phyloP scores from a whole-genome alignment of 1,140 invertebrate species.

The Drosophila rhopaloa region DNA sequence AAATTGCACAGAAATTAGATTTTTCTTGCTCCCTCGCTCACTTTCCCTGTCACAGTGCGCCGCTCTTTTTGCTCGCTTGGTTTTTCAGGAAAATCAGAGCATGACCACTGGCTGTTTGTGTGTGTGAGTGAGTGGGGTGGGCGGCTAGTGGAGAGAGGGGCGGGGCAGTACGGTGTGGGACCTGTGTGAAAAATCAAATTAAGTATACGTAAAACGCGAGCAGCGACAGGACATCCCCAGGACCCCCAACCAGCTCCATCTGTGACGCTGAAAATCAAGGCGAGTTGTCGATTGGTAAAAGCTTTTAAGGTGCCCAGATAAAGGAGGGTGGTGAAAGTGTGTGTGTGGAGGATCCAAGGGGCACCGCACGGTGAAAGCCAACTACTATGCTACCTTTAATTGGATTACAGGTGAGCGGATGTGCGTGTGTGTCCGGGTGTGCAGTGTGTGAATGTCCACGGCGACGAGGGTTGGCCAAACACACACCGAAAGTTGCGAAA shows the following conservation, averaged over 20 bases:
- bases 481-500: constrained; percentile 66
- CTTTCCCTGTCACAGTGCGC: constrained; percentile 1
- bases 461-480: constrained; percentile 44
- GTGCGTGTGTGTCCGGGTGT: constrained; percentile 30
- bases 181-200: constrained; percentile 81
- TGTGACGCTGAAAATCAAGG: constrained; percentile 73
- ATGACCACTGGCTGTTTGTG: constrained; percentile 69
- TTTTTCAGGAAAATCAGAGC: constrained; percentile 72
- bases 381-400: constrained; percentile 82
- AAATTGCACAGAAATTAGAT: constrained; percentile 84
- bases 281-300: constrained; percentile 82
- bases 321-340: constrained; percentile 11
- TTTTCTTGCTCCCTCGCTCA: constrained; percentile 52
- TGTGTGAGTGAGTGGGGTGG: constrained; percentile 18
- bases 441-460: constrained; percentile 42
- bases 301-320: constrained; percentile 78
- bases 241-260: constrained; percentile 29
- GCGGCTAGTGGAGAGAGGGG: not conserved
- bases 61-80: constrained; percentile 1
- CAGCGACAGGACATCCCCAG: constrained; percentile 46
- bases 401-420: constrained; percentile 76
- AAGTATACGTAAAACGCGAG: constrained; percentile 81
- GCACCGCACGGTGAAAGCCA: constrained; percentile 77
- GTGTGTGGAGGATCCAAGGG: constrained; percentile 18
- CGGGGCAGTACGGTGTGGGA: not conserved